These are phyloP conservation scores for Allophyes oxyacanthae DNA, from an alignment of 2,888 invertebrate species.

Conservation along the genomic window DNA sequence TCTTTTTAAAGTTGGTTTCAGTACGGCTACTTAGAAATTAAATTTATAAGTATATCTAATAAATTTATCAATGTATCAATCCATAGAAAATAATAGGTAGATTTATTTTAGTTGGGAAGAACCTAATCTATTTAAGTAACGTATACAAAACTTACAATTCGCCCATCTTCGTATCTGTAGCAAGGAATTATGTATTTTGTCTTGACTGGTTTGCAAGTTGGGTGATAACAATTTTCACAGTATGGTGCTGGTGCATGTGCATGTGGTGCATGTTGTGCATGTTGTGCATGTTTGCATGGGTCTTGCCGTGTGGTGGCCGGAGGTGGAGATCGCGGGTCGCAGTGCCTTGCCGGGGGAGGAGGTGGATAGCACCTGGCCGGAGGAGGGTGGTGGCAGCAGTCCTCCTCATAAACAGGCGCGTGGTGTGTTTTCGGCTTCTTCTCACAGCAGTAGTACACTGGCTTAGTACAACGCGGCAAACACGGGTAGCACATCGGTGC, in stretches of 20 bases:
- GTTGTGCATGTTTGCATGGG: too few relatives aligned
- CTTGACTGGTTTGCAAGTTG: constrained; percentile 68
- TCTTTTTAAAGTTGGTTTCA: constrained; percentile 19
- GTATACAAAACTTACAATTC: constrained; percentile 76
- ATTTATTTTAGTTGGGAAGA: background rate
- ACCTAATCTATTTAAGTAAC: background rate
- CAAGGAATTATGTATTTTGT: constrained; percentile 85
- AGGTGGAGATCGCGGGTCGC: constrained; percentile 21
- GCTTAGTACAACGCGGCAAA: constrained; percentile 70
- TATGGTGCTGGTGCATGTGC: background rate
- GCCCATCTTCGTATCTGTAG: constrained; percentile 84
- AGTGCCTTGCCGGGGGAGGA: constrained; percentile 9
- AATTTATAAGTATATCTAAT: background rate
- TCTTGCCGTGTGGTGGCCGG: background rate
- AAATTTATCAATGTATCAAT: too few relatives aligned
- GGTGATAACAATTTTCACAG: constrained; percentile 26
- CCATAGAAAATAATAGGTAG: too few relatives aligned
- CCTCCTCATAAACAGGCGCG: constrained; percentile 27
- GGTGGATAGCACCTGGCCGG: constrained; percentile 5
- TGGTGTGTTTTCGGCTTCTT: constrained; percentile 46
- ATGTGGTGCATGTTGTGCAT: too few relatives aligned
- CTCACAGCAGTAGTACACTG: constrained; percentile 60
- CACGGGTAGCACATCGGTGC: constrained; percentile 65
- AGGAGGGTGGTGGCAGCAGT: constrained; percentile 20
- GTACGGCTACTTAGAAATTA: background rate